Evolutionary conservation across 64 coral and sea anemone species (phyloP), one percentile per base, ranked within the genome.

Genomic region (Montipora foliosa): DNA sequence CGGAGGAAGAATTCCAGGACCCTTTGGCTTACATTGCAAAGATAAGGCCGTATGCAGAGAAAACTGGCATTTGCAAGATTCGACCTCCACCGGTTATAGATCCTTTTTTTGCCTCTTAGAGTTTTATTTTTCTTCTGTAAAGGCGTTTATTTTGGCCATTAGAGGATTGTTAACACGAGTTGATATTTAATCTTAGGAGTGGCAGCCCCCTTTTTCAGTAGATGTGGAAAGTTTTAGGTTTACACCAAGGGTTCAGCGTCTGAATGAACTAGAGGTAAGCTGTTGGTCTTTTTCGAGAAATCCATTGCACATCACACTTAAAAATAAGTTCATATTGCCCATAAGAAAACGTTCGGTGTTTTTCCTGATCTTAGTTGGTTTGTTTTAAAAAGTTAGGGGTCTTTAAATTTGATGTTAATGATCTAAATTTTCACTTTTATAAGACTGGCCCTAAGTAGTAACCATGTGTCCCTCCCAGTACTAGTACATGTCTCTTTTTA

Each of bases 61-160:
- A 92, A 99, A 94, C 89, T 94, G 98, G 98, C 72, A 93, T 99
- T 94, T 99, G 98, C 95, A 99, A 99, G 89, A 96, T 99, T 86
- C 95, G 98, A 44, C 98, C 98, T 91, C 98, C 98, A 88, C 98
- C 98, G 91, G 98, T 99, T 92, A 64, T 64, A 89, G 94, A 88
- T 49, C 24, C 53, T 74, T 73, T 83, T 84, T 76, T 85, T n/a
- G 88, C 22, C 24, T 83, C 69, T 29, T 37, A 90, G 17, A 84
- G 87, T 87, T 55, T 93, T 76, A 78, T 67, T 71, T 90, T 83
- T 90, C 72, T 76, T 9, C 37, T 51, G 68, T 95, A 59, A 87
- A 66, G 44, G 74, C 61, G 48, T 88, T 79, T 59, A 46, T 89
- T 75, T 21, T 64, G 15, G 72, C 51, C 3, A 89, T 17, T 6